Evolutionary conservation across 2,113 vertebrate genomes (phyloP), one percentile per base, ranked within the genome.

Genomic region (Neogobius melanostomus): DNA sequence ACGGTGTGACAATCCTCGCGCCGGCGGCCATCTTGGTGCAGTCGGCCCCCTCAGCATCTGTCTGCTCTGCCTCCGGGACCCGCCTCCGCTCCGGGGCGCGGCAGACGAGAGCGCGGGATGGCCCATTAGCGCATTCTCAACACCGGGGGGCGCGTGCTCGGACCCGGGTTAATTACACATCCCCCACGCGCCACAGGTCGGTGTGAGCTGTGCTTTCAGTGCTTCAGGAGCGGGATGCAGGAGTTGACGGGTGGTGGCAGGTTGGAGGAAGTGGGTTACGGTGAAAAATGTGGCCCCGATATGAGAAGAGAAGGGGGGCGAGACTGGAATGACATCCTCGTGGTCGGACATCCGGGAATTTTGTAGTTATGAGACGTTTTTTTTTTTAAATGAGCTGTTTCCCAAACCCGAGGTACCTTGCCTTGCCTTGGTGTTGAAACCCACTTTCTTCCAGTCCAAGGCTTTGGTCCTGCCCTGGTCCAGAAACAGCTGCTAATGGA

Each of bases 71-170:
- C 72, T 85, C 52, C 9, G 84, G 73, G 82, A 85, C 50, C 77
- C 47, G 67, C n/a, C 73, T 73, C 77, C 77, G 86, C 52, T 17
- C 52, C 79, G 64, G 76, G 14, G 28, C 9, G 4, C 44, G 17
- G 42, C 74, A 86, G 76, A 82, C 74, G 81, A 80, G 65, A 80
- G 65, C 16, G 16, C 47, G 73, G 71, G 84, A 88, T 66, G 82
- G 79, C 82, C 75, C 82, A 86, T 87, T 90, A 87, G 74, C 54
- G 73, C 70, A 87, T 89, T 85, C 90, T 88, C 89, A 87, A 91
- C 90, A 84, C 76, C 48, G 53, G 75, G 81, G 72, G 57, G 72
- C 50, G 46, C 66, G 72, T 80, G 80, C 76, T 75, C n/a, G 82
- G 85, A 60, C 74, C 79, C 79, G 57, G 75, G 78, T 88, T 84